Percentiles rank a stretch among this genome's conserved stretches.
Conservation (phyloP, 2,888 invertebrate genomes). For the Drosophila austrosaltans region DNA sequence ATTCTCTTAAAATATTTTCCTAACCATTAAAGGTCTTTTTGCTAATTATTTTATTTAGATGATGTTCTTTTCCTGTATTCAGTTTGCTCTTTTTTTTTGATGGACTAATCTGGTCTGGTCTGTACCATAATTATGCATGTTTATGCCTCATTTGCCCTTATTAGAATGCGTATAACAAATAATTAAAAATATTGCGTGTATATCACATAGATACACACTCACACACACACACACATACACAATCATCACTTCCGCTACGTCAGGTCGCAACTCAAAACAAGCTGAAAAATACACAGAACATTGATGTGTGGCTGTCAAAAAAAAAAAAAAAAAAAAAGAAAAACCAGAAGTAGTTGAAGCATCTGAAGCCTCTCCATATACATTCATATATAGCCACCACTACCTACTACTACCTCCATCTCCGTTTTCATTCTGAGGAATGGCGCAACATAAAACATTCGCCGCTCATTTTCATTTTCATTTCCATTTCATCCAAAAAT, state of each 20-base stretch:
- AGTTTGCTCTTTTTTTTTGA: not conserved
- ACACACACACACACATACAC: slow-evolving; percentile 33
- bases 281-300: slow-evolving; percentile 45
- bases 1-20: not conserved
- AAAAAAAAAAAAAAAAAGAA: slow-evolving; percentile 41
- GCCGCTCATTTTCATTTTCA: slow-evolving; percentile 68
- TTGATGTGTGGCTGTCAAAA: slow-evolving; percentile 76
- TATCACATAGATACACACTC: slow-evolving; percentile 34
- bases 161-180: slow-evolving; percentile 73
- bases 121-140: slow-evolving; percentile 71
- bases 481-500: slow-evolving; percentile 61
- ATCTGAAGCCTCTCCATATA: slow-evolving; percentile 24
- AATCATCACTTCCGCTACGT: slow-evolving; percentile 73
- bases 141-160: slow-evolving; percentile 77
- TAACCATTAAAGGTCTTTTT: not conserved
- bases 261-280: slow-evolving; percentile 62
- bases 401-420: slow-evolving; percentile 11
- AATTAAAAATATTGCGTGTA: slow-evolving; percentile 66
- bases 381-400: not conserved
- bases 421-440: slow-evolving; percentile 27
- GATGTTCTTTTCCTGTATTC: not conserved
- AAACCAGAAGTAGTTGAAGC: slow-evolving; percentile 1
- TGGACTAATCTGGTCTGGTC: not conserved
- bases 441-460: slow-evolving; percentile 78
- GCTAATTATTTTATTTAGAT: slow-evolving; percentile 4